A percentile compares a stretch with the other conserved stretches of the same genome.
Conservation (phyloP, 2,797 vertebrate species). For the Semotilus atromaculatus region DNA sequence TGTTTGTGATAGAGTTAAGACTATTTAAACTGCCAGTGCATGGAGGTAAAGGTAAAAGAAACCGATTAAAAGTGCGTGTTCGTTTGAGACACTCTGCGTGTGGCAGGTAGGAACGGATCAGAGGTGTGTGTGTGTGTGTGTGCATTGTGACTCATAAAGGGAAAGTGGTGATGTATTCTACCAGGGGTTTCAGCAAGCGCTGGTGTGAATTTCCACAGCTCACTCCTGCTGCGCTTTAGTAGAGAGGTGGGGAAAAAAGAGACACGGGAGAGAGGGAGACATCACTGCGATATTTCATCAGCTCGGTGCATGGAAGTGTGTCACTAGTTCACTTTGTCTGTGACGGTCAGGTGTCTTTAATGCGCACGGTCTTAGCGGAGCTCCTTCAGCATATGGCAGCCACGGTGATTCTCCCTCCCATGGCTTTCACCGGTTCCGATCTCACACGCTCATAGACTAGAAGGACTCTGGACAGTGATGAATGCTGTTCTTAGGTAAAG, state of each 20-base stretch:
- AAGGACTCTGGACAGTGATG: constrained; percentile 50
- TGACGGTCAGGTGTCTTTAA: constrained; percentile 55
- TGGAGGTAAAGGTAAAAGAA: background rate
- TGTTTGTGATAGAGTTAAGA: constrained; percentile 23
- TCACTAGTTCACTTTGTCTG: constrained; percentile 57
- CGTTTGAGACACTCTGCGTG: constrained; percentile 24
- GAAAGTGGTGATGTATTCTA: constrained; percentile 59
- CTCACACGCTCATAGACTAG: constrained; percentile 42
- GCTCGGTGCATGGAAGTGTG: constrained; percentile 49
- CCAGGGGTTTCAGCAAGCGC: constrained; percentile 51
- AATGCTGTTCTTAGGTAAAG: constrained; percentile 52
- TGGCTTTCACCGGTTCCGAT: constrained; percentile 23
- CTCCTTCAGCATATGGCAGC: constrained; percentile 39
- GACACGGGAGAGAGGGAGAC: background rate
- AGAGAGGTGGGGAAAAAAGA: constrained; percentile 38
- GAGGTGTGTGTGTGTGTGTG: constrained; percentile 50
- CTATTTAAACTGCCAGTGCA: constrained; percentile 12
- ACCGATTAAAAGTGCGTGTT: constrained; percentile 9
- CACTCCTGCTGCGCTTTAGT: constrained; percentile 49
- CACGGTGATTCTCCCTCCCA: constrained; percentile 38
- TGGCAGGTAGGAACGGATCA: constrained; percentile 47
- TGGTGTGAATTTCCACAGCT: constrained; percentile 51
- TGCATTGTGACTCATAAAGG: constrained; percentile 61
- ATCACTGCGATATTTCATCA: constrained; percentile 27
- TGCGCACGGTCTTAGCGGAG: constrained; percentile 32